These are phyloP conservation scores for Phrynocephalus guinanensis DNA, from an alignment of 2,797 vertebrate genomes.

Conservation along the genomic window DNA sequence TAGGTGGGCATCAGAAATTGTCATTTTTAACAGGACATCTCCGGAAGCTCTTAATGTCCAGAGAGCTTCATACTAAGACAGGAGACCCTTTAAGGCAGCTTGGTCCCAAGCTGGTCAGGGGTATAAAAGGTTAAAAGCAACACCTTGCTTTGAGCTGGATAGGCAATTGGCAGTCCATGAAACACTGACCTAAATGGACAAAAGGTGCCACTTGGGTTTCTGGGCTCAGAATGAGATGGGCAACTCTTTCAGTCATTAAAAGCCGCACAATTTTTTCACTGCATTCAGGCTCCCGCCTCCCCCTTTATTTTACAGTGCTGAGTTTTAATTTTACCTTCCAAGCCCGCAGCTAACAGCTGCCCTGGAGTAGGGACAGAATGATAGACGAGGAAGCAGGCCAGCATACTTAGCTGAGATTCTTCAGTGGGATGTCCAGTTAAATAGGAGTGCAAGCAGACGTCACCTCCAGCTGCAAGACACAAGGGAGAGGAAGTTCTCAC, in stretches of 20 bases:
- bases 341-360: constrained; percentile 75
- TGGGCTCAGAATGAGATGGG: not conserved
- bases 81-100: too few relatives aligned
- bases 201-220: not conserved
- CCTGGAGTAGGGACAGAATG: constrained; percentile 87
- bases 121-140: too few relatives aligned
- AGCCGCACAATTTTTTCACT: not conserved
- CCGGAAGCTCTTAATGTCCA: too few relatives aligned
- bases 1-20: too few relatives aligned
- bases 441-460: constrained; percentile 83
- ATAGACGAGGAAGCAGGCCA: constrained; percentile 94
- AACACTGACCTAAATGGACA: not conserved
- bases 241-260: not conserved
- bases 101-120: too few relatives aligned
- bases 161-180: not conserved
- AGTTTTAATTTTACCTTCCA: constrained; percentile 78
- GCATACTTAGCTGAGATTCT: constrained; percentile 79
- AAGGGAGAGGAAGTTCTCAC: not conserved
- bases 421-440: constrained; percentile 80
- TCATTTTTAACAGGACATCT: too few relatives aligned
- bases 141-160: too few relatives aligned
- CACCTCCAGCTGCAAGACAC: constrained; percentile 82
- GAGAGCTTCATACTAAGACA: too few relatives aligned
- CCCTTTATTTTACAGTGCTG: not conserved
- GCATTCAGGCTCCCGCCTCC: not conserved